Percentiles rank a stretch among this genome's conserved stretches.
Conservation (phyloP, 2,113 vertebrate genomes). For the Clarias batrachus region DNA sequence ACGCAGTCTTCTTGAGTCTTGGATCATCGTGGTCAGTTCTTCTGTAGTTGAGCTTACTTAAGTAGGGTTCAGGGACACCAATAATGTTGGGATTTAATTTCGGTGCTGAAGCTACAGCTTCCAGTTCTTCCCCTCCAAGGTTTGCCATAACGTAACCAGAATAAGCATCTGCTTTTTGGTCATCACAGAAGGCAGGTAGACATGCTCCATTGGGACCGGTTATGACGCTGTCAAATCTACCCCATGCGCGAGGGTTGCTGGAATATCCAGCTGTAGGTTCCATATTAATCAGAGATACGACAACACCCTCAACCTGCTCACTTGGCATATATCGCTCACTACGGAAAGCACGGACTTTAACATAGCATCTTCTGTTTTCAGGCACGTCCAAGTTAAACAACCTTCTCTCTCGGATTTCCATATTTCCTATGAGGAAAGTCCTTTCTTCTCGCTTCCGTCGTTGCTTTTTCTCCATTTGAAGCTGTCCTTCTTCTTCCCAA, state of each 20-base stretch:
- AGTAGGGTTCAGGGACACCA: constrained; percentile 92
- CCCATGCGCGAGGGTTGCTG: constrained; percentile 92
- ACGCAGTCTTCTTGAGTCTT: constrained; percentile 87
- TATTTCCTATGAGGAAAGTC: constrained; percentile 93
- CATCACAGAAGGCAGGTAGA: constrained; percentile 92
- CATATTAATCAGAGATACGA: constrained; percentile 89
- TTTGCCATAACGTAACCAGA: constrained; percentile 88
- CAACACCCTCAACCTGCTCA: constrained; percentile 90
- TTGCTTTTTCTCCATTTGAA: constrained; percentile 77
- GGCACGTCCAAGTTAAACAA: constrained; percentile 97
- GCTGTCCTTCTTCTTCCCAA: constrained; percentile 93
- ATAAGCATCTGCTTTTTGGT: constrained; percentile 85
- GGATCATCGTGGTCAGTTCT: constrained; percentile 87
- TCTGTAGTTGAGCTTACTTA: constrained; percentile 88
- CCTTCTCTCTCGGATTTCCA: constrained; percentile 95
- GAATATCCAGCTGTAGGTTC: constrained; percentile 88
- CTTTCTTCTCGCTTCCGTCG: constrained; percentile 86
- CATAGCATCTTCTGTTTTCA: constrained; percentile 89
- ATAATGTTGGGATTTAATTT: constrained; percentile 85
- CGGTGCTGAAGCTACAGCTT: constrained; percentile 85
- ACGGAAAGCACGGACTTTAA: constrained; percentile 90
- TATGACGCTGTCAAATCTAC: constrained; percentile 91
- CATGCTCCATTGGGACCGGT: constrained; percentile 89
- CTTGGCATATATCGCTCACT: constrained; percentile 92
- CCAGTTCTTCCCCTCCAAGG: constrained; percentile 91